Base-by-base conservation (phyloP, 2,888 invertebrate species). In the Protophormia terraenovae region DNA sequence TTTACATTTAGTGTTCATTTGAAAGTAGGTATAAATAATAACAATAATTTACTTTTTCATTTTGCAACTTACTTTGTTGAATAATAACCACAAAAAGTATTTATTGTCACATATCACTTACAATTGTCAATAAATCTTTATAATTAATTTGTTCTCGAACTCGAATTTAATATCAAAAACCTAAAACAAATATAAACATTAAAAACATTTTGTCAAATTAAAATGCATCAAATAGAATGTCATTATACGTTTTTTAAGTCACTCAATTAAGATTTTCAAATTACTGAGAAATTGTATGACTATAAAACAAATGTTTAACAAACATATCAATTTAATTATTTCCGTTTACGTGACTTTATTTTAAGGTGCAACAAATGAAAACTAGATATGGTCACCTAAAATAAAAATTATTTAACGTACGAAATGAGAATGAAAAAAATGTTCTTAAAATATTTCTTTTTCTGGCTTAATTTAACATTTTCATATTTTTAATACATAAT, bases 101-200 rank as follows among this genome's bases (percentile, higher is more conserved):
- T 60, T 53, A n/a, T 1, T 10, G 14, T 5, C 24, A 41, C 41
- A 19, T 19, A 8, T 7, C 19, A 14, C 7, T 47, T 47, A 5
- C 3, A 69, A 35, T 69, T 35, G 29, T 2, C 60, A 62, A 71
- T 71, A 35, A 38, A 22, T 27, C 29, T 10, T 0, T 53, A 24
- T 62, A 62, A 71, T 72, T 79, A 45, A 72, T 79, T n/a, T 72
- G 53, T 32, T 29, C n/a, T n/a, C n/a, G n/a, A n/a, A n/a, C n/a
- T n/a, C n/a, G n/a, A n/a, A 41, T 62, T 71, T 29, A 53, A 24
- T 79, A 62, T 50, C 29, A 29, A 38, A 32, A 27, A 71, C 29
- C 16, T 60, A 41, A 3, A 62, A 53, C n/a, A 79, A 38, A 64
- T 32, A 53, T 41, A 38, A 14, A 27, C 29, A 29, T 35, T 38